Evolutionary conservation across 1,140 invertebrate species (phyloP).

Genomic region (Sitophilus oryzae): DNA sequence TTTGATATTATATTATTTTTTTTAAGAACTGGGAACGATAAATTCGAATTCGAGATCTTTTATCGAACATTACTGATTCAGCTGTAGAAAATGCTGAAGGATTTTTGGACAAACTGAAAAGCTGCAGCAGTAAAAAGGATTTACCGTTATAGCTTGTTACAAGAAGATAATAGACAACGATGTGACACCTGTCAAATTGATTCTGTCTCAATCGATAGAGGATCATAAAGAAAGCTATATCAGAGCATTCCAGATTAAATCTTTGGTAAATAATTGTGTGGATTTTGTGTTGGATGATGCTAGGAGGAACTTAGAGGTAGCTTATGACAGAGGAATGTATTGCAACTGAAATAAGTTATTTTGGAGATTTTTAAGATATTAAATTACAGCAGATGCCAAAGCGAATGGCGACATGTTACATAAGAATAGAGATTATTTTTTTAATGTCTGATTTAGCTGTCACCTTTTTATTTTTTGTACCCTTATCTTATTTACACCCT

Average conservation of each 20-base stretch:
- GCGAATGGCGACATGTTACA: no score
- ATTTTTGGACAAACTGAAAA: slow-evolving; percentile 29
- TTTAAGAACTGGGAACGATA: no score
- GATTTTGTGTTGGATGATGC: background rate
- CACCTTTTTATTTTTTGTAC: no score
- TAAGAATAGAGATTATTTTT: no score
- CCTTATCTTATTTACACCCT: no score
- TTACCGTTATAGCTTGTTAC: slow-evolving; percentile 33
- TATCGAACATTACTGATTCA: slow-evolving; percentile 11
- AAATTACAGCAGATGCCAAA: no score
- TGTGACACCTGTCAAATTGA: slow-evolving; percentile 29
- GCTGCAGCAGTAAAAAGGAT: slow-evolving; percentile 27
- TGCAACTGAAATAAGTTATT: no score
- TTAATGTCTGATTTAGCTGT: no score
- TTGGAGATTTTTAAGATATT: no score
- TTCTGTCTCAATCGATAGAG: slow-evolving; percentile 27
- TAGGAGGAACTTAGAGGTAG: background rate
- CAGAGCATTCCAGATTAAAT: slow-evolving; percentile 23
- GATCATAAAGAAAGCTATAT: slow-evolving; percentile 25
- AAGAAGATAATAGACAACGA: slow-evolving; percentile 32
- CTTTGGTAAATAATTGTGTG: slow-evolving; percentile 5
- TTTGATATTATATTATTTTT: no score
- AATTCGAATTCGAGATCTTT: no score
- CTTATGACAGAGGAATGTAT: slow-evolving; percentile 2
- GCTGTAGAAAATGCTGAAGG: slow-evolving; percentile 26